A percentile compares a stretch with the other conserved stretches of the same genome.
These are phyloP conservation scores for Ennomos quercinarius DNA, from an alignment of 2,888 invertebrate genomes.

Conservation along the genomic window DNA sequence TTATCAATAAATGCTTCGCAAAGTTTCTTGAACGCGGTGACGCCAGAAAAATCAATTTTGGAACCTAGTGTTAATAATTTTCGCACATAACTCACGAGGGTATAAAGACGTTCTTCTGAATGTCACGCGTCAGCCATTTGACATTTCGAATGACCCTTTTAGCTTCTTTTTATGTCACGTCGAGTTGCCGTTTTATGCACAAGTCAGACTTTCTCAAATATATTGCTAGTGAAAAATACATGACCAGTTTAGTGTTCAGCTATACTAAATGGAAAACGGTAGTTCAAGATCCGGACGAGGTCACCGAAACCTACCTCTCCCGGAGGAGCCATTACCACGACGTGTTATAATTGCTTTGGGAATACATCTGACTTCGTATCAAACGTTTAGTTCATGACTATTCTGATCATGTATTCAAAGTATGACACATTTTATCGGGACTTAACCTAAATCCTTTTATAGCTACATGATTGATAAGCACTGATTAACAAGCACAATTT, in stretches of 20 bases:
- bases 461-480: constrained; percentile 52
- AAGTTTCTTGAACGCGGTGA: constrained; percentile 31
- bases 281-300: constrained; percentile 48
- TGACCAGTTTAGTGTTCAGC: constrained; percentile 24
- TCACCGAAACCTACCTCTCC: constrained; percentile 49
- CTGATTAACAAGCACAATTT: constrained; percentile 63
- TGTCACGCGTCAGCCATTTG: constrained; percentile 41
- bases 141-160: constrained; percentile 43
- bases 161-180: constrained; percentile 40
- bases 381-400: constrained; percentile 46
- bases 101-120: constrained; percentile 38
- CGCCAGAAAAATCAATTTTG: constrained; percentile 27
- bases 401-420: constrained; percentile 26
- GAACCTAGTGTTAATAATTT: constrained; percentile 35
- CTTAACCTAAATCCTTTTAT: constrained; percentile 32
- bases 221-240: constrained; percentile 34
- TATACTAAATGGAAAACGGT: constrained; percentile 25
- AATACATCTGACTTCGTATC: constrained; percentile 48
- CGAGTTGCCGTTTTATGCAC: constrained; percentile 38
- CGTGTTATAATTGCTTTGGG: constrained; percentile 59
- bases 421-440: constrained; percentile 29
- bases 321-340: constrained; percentile 50
- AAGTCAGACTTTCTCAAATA: constrained; percentile 36
- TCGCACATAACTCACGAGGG: constrained; percentile 36
- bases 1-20: constrained; percentile 39